Percentiles rank a stretch among this genome's conserved stretches.
These are phyloP conservation scores for Cyclargus thomasi DNA, from an alignment of 1,140 invertebrate genomes.

Conservation along the genomic window DNA sequence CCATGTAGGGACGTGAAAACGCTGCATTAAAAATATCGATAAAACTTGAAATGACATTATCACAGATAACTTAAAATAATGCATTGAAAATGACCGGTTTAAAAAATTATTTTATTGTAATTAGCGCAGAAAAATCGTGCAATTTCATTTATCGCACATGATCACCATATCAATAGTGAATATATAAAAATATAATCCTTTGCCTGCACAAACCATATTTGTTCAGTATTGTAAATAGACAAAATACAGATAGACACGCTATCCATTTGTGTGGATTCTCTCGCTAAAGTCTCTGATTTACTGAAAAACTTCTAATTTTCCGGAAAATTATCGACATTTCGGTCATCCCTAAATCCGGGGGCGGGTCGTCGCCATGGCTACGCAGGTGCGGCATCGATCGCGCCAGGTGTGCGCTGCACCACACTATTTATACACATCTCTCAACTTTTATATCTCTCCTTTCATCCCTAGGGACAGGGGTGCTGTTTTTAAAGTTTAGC, in stretches of 20 bases:
- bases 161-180: too few relatives aligned
- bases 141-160: too few relatives aligned
- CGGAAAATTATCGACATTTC: background rate
- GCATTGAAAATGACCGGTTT: background rate
- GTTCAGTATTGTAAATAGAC: too few relatives aligned
- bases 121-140: too few relatives aligned
- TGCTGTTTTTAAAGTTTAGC: background rate
- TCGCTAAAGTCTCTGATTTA: too few relatives aligned
- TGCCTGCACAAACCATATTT: too few relatives aligned
- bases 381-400: constrained; percentile 27
- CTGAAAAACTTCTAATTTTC: background rate
- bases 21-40: background rate
- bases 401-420: constrained; percentile 18
- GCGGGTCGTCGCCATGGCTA: constrained; percentile 14
- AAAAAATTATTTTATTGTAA: background rate
- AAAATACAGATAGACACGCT: too few relatives aligned
- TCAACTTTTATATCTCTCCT: background rate
- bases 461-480: too few relatives aligned
- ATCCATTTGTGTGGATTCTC: too few relatives aligned
- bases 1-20: background rate
- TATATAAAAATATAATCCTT: too few relatives aligned
- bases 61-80: background rate
- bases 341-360: constrained; percentile 10
- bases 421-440: constrained; percentile 15
- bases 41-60: background rate